A percentile compares a stretch with the other conserved stretches of the same genome.
These are phyloP conservation scores for Numenius arquata DNA, from an alignment of 2,113 vertebrate species.

Conservation along the genomic window DNA sequence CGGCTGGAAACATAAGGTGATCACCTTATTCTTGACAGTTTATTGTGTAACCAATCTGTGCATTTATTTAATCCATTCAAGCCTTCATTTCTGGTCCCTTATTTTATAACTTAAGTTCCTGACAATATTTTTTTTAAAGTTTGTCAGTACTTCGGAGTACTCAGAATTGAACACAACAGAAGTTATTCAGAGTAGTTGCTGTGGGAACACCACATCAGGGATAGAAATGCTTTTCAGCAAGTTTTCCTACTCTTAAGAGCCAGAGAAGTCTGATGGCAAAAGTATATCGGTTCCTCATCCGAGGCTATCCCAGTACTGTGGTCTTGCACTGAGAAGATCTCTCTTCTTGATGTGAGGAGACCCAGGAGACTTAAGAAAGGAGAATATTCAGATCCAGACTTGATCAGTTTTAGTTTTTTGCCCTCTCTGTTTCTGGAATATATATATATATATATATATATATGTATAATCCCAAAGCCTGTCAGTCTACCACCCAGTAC, in stretches of 20 bases:
- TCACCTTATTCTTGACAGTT: not conserved
- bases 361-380: not conserved
- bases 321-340: not conserved
- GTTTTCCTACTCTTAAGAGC: not conserved
- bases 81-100: not conserved
- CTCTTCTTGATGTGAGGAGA: not conserved
- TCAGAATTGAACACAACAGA: not conserved
- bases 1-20: not conserved
- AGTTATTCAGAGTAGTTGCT: not conserved
- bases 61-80: not conserved
- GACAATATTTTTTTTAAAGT: not conserved
- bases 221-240: not conserved
- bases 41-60: not conserved
- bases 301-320: not conserved
- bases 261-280: not conserved
- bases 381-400: not conserved
- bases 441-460: too few relatives aligned
- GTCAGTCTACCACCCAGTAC: not conserved
- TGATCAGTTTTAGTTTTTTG: not conserved
- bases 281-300: not conserved
- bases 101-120: not conserved
- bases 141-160: not conserved
- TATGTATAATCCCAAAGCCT: not conserved
- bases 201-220: not conserved
- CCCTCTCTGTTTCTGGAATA: not conserved